Evolutionary conservation across 2,888 invertebrate genomes (phyloP), one percentile per base, ranked within the genome.

Genomic region (Urechis unicinctus): DNA sequence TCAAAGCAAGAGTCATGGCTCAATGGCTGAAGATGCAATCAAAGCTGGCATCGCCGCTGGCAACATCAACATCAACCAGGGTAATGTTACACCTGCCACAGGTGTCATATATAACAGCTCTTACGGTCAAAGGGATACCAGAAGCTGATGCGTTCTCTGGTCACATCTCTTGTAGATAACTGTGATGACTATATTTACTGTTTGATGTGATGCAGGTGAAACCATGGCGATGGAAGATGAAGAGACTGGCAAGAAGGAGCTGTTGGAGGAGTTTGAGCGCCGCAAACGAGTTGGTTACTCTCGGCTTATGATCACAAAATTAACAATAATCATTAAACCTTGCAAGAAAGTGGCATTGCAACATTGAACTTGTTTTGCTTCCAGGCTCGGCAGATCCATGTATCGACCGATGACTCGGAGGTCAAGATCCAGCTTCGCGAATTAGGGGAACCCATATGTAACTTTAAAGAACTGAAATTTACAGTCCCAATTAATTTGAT

Each of bases 351-450:
- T 25, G 22, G 31, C 24, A 2, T 29, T 45, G 17, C 24, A 3
- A 26, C 22, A 28, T 17, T 36, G 49, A 36, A 26, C 48, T 50
- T 28, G 9, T 51, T 47, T 49, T 42, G 44, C 55, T 43, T 22
- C 49, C 56, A 80, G 79, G 80, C 91, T 0, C 83, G 97, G 5
- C 92, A 92, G 72, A 89, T 98, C 49, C 95, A 95, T 68, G 94
- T 98, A 0, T 95, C 96, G 0, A 98, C 98, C 0, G 98, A 98
- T 80, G 98, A 99, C 81, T 85, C 86, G 13, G 96, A 98, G 82
- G 96, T 98, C 1, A 90, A 88, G 75, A 84, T 87, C 64, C 91
- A 92, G 79, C 82, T 99, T 1, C 81, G 98, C 6, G 90, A 93
- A 72, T 80, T 97, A 0, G 92, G 91, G 2, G 95, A 97, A 79